These are phyloP conservation scores for human DNA, from an alignment of 2,113 vertebrate genomes.

Conservation along the genomic window DNA sequence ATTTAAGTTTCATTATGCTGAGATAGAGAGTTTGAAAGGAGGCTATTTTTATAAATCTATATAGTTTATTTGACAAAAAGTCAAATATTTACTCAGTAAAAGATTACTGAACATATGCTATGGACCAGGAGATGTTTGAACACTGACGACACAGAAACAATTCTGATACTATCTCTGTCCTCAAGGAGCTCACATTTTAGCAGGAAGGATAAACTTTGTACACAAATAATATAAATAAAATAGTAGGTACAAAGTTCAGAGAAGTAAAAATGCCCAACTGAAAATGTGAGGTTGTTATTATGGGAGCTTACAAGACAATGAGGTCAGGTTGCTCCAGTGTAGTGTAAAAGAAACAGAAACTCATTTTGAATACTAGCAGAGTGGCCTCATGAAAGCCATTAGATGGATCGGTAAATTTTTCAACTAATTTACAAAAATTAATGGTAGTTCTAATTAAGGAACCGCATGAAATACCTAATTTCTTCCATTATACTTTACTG, in stretches of 20 bases:
- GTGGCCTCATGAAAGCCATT: background rate
- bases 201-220: background rate
- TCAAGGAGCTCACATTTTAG: background rate
- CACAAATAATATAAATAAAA: background rate
- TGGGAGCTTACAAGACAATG: background rate
- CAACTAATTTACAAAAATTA: background rate
- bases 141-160: background rate
- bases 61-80: background rate
- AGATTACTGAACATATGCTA: background rate
- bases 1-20: background rate
- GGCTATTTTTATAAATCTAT: background rate
- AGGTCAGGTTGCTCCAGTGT: background rate
- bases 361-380: background rate
- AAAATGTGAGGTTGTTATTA: background rate
- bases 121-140: background rate
- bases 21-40: background rate
- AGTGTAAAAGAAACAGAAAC: background rate
- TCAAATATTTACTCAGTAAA: background rate
- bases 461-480: background rate
- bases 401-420: background rate
- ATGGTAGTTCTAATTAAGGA: background rate
- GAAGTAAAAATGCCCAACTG: background rate
- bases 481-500: background rate
- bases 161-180: background rate
- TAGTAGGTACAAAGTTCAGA: background rate